Percentiles rank a stretch among this genome's conserved stretches.
Evolutionary conservation across 2,113 vertebrate species (phyloP).

Genomic region (Embiotoca jacksoni): DNA sequence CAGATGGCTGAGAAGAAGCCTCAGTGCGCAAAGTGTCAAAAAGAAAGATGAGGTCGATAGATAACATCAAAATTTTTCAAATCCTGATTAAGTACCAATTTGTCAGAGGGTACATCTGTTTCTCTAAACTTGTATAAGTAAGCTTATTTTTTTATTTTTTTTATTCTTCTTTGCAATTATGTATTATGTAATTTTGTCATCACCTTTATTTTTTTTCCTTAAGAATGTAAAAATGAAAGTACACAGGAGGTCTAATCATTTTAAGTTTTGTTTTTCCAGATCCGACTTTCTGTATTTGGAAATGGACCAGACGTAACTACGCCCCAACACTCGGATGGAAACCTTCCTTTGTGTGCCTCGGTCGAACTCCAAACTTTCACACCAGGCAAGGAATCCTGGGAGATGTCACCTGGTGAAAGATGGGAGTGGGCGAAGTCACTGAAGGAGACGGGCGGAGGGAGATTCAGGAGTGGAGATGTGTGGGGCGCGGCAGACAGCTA

Average conservation of each 20-base stretch:
- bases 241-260: not conserved
- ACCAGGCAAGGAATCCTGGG: conserved; percentile 86
- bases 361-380: conserved; percentile 84
- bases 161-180: too few relatives aligned
- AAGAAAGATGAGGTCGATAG: too few relatives aligned
- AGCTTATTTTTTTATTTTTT: too few relatives aligned
- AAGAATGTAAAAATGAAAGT: too few relatives aligned
- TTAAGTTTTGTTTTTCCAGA: conserved; percentile 50
- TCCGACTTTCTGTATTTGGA: conserved; percentile 50
- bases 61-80: too few relatives aligned
- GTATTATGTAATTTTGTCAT: too few relatives aligned
- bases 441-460: conserved; percentile 84
- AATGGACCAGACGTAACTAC: conserved; percentile 29
- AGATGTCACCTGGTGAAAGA: conserved; percentile 85
- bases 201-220: too few relatives aligned
- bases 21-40: too few relatives aligned
- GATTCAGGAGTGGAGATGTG: conserved; percentile 86
- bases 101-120: too few relatives aligned
- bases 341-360: conserved; percentile 54
- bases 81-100: too few relatives aligned
- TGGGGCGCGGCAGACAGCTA: conserved; percentile 88
- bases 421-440: conserved; percentile 83
- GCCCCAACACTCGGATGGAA: conserved; percentile 25
- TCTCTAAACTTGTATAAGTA: too few relatives aligned
- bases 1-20: too few relatives aligned